Base-by-base conservation (phyloP, 1,140 invertebrate species). In the Homarus americanus region DNA sequence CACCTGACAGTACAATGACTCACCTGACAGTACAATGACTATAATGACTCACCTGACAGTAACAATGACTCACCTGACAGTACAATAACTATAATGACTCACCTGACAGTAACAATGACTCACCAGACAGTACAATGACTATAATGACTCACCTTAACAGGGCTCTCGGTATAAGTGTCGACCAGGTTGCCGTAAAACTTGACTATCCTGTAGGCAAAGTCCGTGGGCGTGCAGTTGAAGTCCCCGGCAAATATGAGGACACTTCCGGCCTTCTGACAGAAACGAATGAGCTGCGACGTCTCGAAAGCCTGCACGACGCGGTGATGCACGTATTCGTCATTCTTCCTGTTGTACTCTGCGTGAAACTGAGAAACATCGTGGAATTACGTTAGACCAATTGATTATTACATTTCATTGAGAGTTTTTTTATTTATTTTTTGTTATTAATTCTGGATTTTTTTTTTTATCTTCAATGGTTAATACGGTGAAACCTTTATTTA, bases 301-400 rank as follows among this genome's bases (percentile, higher is more conserved):
- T 90, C 79, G 36, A 83, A 90, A 20, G 88, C 88, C 24, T 90
- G 88, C 15, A 75, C 58, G 12, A 69, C 80, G 20, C 88, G 72
- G 34, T 90, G 88, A 44, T 90, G 88, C 15, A 90, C 80, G 28
- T 90, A 90, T 49, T 83, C 82, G n/a, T 90, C 88, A 32, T 89
- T 72, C 24, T 75, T 53, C 0, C n/a, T 53, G 72, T 90, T 53
- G 41, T 90, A 90, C 28, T 76, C 79, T 38, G 88, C 88, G 34
- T 90, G 88, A 38, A 90, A 40, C 88, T 90, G 88, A 58, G 7
- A 58, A n/a, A n/a, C n/a, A n/a, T n/a, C n/a, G n/a, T n/a, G n/a
- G n/a, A n/a, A n/a, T n/a, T n/a, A n/a, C n/a, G n/a, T n/a, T n/a
- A n/a, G n/a, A n/a, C n/a, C n/a, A n/a, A n/a, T n/a, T n/a, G n/a